These are phyloP conservation scores for Porites cylindrica DNA, from an alignment of 92 coral and sea anemone species.

Conservation along the genomic window DNA sequence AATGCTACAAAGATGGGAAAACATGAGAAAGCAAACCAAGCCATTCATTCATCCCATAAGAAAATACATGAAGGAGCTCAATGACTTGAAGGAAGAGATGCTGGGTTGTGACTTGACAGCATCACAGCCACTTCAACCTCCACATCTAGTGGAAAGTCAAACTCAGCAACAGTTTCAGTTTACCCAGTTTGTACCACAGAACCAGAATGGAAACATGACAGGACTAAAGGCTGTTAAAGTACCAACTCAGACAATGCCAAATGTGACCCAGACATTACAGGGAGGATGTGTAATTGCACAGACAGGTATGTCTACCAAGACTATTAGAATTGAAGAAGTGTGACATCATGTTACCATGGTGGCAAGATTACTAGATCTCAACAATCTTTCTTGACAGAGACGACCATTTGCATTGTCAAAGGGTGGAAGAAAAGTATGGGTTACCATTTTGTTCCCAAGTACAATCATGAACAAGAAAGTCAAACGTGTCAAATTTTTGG, in stretches of 20 bases:
- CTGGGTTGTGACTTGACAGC: conserved; percentile 18
- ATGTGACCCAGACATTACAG: conserved; percentile 19
- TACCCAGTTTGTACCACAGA: conserved; percentile 91
- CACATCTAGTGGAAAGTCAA: conserved; percentile 14
- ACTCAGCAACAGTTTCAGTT: conserved; percentile 87
- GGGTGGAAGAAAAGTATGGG: no score
- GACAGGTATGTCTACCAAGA: conserved; percentile 35
- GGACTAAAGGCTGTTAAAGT: conserved; percentile 89
- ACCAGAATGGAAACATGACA: conserved; percentile 79
- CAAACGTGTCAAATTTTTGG: no score
- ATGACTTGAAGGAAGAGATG: conserved; percentile 81
- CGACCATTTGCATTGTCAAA: no score
- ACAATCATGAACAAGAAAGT: no score
- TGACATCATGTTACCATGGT: no score
- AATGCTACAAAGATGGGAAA: conserved; percentile 93
- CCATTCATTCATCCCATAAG: conserved; percentile 98
- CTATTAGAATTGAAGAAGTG: no score
- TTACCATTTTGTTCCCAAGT: no score
- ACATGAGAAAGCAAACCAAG: conserved; percentile 91
- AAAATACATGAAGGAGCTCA: conserved; percentile 87
- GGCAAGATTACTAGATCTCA: no score
- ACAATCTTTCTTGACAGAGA: no score
- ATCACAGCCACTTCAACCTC: conserved; percentile 27
- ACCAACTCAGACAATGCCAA: conserved; percentile 49
- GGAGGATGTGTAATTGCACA: conserved; percentile 32